A percentile compares a stretch with the other conserved stretches of the same genome.
These are phyloP conservation scores for Conus betulinus DNA, from an alignment of 1,140 invertebrate species.

Conservation along the genomic window DNA sequence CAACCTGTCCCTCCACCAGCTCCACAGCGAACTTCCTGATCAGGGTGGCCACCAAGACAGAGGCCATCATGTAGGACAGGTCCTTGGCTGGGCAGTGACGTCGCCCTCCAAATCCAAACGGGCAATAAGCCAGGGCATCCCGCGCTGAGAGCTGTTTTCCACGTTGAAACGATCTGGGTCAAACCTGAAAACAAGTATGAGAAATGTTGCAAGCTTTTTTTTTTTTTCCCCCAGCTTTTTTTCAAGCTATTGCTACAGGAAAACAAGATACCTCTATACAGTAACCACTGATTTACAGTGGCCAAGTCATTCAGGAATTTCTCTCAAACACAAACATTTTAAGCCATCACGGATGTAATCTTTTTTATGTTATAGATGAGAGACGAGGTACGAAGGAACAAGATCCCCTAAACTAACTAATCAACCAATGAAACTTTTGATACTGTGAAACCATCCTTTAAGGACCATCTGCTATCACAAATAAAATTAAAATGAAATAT, in stretches of 20 bases:
- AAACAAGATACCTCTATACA: not conserved
- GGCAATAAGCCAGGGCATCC: slow-evolving; percentile 60
- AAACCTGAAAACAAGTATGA: slow-evolving; percentile 57
- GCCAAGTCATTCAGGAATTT: too few species aligned
- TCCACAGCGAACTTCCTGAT: slow-evolving; percentile 59
- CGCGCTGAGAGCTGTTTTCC: slow-evolving; percentile 55
- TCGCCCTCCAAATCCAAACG: slow-evolving; percentile 74
- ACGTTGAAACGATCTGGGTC: slow-evolving; percentile 71
- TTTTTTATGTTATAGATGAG: too few species aligned
- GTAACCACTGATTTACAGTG: too few species aligned
- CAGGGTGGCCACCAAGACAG: slow-evolving; percentile 54
- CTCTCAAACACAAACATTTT: too few species aligned
- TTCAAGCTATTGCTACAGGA: not conserved
- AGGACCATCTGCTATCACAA: too few species aligned
- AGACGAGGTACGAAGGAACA: too few species aligned
- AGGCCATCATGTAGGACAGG: slow-evolving; percentile 59
- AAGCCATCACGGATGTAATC: too few species aligned
- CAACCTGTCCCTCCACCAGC: slow-evolving; percentile 66
- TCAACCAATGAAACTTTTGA: too few species aligned
- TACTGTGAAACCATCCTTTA: too few species aligned
- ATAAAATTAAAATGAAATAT: too few species aligned
- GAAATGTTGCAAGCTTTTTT: too few species aligned
- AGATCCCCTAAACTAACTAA: too few species aligned
- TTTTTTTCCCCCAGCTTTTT: not conserved
- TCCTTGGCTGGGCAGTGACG: slow-evolving; percentile 67